These are phyloP conservation scores for Chaetogeoica ovagalla DNA, from an alignment of 2,888 invertebrate species.

Conservation along the genomic window DNA sequence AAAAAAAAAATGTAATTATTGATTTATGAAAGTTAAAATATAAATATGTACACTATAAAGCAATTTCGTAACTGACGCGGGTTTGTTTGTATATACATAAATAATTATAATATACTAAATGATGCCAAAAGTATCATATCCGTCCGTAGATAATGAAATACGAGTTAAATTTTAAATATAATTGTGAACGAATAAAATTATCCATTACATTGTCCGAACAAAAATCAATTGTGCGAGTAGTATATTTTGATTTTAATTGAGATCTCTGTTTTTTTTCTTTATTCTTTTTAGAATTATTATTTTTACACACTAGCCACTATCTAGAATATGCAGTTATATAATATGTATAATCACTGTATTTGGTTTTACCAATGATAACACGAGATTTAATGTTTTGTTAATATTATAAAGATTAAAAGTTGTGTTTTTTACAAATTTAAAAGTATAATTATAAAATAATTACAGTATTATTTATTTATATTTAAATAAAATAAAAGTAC, in stretches of 20 bases:
- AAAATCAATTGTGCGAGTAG: constrained; percentile 28
- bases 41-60: not conserved
- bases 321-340: constrained; percentile 1
- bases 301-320: not conserved
- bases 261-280: constrained; percentile 26
- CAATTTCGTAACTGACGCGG: not conserved
- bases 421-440: constrained; percentile 43
- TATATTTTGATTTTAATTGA: constrained; percentile 18
- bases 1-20: not conserved
- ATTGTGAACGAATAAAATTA: not conserved
- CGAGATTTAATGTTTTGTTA: constrained; percentile 30
- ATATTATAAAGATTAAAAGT: constrained; percentile 30
- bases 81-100: not conserved
- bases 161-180: constrained; percentile 13
- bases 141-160: constrained; percentile 43
- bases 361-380: constrained; percentile 10
- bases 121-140: constrained; percentile 27
- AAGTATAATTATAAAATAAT: constrained; percentile 31
- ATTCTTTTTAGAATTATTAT: constrained; percentile 13
- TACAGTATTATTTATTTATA: constrained; percentile 45
- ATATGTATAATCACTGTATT: constrained; percentile 25
- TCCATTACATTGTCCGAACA: constrained; percentile 15
- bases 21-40: not conserved
- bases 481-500: constrained; percentile 25
- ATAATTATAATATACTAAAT: not conserved